phyloP scores from a whole-genome alignment of 2,113 vertebrate genomes.

The Lichenostomus cassidix region DNA sequence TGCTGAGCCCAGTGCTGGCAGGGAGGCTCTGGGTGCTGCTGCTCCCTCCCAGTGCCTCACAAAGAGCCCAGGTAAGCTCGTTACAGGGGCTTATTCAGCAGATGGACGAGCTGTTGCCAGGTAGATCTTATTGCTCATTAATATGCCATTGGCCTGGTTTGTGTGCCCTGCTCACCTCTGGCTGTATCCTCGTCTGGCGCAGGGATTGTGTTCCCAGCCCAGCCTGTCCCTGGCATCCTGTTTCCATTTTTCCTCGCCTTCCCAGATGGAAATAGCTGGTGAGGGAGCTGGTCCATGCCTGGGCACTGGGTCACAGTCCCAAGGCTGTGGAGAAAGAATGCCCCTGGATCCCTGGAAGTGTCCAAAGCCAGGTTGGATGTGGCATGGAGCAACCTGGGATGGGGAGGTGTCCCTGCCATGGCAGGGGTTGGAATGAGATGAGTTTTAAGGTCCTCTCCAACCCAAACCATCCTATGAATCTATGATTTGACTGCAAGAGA shows the following conservation, averaged over 20 bases:
- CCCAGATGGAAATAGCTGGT: background rate
- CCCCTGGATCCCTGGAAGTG: background rate
- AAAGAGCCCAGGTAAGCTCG: conserved; percentile 3
- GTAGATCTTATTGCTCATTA: conserved; percentile 49
- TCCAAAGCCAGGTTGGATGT: fast-evolving
- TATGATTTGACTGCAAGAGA: background rate
- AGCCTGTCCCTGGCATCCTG: background rate
- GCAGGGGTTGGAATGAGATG: background rate
- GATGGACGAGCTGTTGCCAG: conserved; percentile 4
- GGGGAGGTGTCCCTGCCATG: background rate
- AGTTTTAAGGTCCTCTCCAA: background rate
- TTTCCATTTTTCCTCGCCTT: background rate
- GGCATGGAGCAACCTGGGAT: fast-evolving
- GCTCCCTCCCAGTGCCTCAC: fast-evolving
- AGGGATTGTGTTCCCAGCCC: conserved; percentile 20
- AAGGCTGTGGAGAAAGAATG: background rate
- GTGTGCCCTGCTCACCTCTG: background rate
- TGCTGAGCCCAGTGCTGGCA: background rate
- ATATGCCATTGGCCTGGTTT: conserved; percentile 32
- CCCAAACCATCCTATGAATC: background rate
- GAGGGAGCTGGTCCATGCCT: background rate
- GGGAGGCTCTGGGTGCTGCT: background rate
- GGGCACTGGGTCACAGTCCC: background rate
- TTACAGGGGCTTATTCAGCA: conserved; percentile 52
- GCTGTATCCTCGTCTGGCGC: background rate